Percentiles rank a stretch among this genome's conserved stretches.
These are phyloP conservation scores for Morinoia aosen DNA, from an alignment of 2,888 invertebrate genomes.

Conservation along the genomic window DNA sequence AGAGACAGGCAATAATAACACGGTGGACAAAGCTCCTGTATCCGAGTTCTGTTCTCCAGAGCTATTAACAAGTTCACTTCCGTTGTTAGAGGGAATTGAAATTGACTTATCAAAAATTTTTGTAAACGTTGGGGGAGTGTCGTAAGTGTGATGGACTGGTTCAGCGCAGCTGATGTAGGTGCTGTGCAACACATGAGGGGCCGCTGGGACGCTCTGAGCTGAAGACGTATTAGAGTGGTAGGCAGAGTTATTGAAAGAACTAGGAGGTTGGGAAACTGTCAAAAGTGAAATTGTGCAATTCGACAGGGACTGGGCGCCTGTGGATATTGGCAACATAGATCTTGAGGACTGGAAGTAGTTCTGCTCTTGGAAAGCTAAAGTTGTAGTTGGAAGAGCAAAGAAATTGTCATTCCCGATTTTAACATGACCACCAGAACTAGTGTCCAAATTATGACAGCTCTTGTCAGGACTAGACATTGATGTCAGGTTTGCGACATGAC, in stretches of 20 bases:
- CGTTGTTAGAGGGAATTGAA: not conserved
- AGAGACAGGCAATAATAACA: not conserved
- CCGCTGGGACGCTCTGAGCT: not conserved
- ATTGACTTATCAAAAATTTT: not conserved
- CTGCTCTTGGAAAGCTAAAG: not conserved
- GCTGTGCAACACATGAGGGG: not conserved
- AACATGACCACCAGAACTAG: not conserved
- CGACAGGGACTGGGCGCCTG: not conserved
- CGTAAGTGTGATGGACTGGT: not conserved
- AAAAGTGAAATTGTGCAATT: not conserved
- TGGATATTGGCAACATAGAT: not conserved
- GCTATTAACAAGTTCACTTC: not conserved
- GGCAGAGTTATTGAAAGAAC: not conserved
- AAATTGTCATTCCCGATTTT: not conserved
- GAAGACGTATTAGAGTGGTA: not conserved
- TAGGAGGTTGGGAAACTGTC: not conserved
- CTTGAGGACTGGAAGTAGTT: conserved; percentile 4
- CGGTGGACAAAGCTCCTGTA: conserved; percentile 1
- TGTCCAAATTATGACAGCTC: not conserved
- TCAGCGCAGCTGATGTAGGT: not conserved
- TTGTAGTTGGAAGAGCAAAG: not conserved
- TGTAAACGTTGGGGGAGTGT: not conserved
- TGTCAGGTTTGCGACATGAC: not conserved
- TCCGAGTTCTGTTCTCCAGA: not conserved
- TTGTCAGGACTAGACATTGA: not conserved